Evolutionary conservation across 2,797 vertebrate species (phyloP).

Genomic region (Merluccius polli): DNA sequence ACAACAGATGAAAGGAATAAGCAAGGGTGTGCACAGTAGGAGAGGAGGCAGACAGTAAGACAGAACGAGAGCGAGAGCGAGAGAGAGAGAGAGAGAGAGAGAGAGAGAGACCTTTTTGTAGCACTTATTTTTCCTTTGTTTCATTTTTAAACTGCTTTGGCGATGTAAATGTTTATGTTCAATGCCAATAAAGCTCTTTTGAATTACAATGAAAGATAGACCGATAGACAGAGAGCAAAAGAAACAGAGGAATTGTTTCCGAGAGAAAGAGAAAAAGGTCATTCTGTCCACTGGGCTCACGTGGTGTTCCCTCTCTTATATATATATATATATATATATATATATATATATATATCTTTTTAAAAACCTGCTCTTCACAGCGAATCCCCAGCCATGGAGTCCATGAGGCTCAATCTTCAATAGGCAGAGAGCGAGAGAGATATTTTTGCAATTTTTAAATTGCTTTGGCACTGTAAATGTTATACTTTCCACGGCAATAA

Average conservation of each 20-base stretch:
- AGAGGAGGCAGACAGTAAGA: background rate
- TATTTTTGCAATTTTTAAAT: constrained; percentile 35
- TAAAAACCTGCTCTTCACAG: constrained; percentile 38
- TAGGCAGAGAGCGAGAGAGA: constrained; percentile 25
- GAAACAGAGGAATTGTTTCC: constrained; percentile 18
- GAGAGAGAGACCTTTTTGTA: too few species aligned
- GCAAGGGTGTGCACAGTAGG: background rate
- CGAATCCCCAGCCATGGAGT: constrained; percentile 32
- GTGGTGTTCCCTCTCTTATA: constrained; percentile 17
- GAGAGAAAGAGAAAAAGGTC: constrained; percentile 31
- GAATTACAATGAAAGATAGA: background rate
- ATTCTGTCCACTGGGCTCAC: constrained; percentile 24
- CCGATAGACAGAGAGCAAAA: background rate
- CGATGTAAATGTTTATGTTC: too few species aligned
- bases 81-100: too few species aligned
- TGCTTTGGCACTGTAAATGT: background rate
- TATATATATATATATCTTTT: constrained; percentile 29
- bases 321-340: too few species aligned
- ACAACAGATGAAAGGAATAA: background rate
- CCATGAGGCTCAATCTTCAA: constrained; percentile 49
- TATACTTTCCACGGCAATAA: background rate
- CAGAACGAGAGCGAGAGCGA: too few species aligned
- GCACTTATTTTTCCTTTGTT: too few species aligned
- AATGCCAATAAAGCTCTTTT: too few species aligned
- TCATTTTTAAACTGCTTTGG: too few species aligned